A percentile compares a stretch with the other conserved stretches of the same genome.
Conservation (phyloP, 1,140 invertebrate genomes). For the Catajapyx aquilonaris region DNA sequence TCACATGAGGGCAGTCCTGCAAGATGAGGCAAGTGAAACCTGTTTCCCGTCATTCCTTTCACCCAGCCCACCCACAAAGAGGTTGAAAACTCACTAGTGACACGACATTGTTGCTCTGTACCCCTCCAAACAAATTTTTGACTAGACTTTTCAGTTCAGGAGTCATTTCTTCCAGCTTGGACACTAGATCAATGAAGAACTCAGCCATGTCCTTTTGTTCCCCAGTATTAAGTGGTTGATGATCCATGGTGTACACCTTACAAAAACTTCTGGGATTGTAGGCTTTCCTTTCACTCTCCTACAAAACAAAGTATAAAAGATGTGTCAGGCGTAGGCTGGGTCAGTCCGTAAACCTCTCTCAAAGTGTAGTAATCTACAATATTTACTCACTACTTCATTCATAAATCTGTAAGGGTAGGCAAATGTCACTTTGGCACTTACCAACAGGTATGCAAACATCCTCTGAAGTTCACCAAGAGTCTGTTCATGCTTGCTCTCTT, state of each 20-base stretch:
- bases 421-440: too few relatives aligned
- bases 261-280: slow-evolving; percentile 90
- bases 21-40: slow-evolving; percentile 7
- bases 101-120: slow-evolving; percentile 84
- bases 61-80: too few relatives aligned
- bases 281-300: slow-evolving; percentile 83
- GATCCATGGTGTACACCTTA: slow-evolving; percentile 91
- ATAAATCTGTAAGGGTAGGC: too few relatives aligned
- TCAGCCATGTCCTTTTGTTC: slow-evolving; percentile 98
- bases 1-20: slow-evolving; percentile 82
- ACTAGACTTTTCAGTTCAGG: slow-evolving; percentile 72
- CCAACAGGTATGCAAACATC: slow-evolving; percentile 85
- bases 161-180: slow-evolving; percentile 89
- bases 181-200: slow-evolving; percentile 90
- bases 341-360: too few relatives aligned
- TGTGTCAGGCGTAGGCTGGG: too few relatives aligned
- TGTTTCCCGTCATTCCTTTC: not conserved
- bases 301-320: slow-evolving; percentile 9
- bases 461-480: slow-evolving; percentile 71
- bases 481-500: slow-evolving; percentile 50
- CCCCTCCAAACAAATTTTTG: slow-evolving; percentile 78
- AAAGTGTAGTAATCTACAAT: too few relatives aligned
- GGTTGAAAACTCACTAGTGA: slow-evolving; percentile 44
- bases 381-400: too few relatives aligned
- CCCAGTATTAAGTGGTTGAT: slow-evolving; percentile 81